A percentile compares a stretch with the other conserved stretches of the same genome.
Conservation (phyloP, 2,888 invertebrate species). For the Brachypalpus laphriformis region DNA sequence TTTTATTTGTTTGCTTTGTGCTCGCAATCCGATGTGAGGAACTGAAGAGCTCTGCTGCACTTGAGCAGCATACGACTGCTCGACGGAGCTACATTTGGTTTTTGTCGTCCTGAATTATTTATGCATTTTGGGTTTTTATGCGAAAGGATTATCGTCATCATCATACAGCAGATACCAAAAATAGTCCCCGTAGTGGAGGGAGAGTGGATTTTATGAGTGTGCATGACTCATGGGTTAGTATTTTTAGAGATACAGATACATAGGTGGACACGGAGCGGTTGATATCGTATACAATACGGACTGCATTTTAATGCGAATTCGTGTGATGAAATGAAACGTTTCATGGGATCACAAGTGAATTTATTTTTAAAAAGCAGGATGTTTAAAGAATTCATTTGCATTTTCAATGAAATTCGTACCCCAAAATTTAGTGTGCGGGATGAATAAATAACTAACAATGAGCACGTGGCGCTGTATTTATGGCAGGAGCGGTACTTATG, state of each 20-base stretch:
- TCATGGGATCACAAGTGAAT: not conserved
- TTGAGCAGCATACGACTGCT: not conserved
- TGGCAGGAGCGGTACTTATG: no score
- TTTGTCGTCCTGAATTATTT: slow-evolving; percentile 16
- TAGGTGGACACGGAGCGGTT: not conserved
- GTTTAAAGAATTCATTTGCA: not conserved
- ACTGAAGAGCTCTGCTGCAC: slow-evolving; percentile 23
- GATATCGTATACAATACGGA: not conserved
- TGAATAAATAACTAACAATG: not conserved
- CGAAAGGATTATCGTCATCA: slow-evolving; percentile 15
- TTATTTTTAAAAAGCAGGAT: not conserved
- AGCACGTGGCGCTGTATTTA: no score
- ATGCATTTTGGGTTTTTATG: slow-evolving; percentile 3
- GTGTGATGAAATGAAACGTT: not conserved
- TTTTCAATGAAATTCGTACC: not conserved
- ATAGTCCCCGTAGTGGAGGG: not conserved
- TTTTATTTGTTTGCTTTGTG: slow-evolving; percentile 14
- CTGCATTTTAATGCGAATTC: not conserved
- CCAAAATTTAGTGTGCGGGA: no score
- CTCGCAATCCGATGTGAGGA: not conserved
- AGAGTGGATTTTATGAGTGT: not conserved
- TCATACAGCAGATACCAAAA: not conserved
- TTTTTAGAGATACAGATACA: not conserved
- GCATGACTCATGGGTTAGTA: not conserved
- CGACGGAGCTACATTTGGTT: not conserved